These are phyloP conservation scores for Lepidurus couesii DNA, from an alignment of 1,140 invertebrate species.

Conservation along the genomic window DNA sequence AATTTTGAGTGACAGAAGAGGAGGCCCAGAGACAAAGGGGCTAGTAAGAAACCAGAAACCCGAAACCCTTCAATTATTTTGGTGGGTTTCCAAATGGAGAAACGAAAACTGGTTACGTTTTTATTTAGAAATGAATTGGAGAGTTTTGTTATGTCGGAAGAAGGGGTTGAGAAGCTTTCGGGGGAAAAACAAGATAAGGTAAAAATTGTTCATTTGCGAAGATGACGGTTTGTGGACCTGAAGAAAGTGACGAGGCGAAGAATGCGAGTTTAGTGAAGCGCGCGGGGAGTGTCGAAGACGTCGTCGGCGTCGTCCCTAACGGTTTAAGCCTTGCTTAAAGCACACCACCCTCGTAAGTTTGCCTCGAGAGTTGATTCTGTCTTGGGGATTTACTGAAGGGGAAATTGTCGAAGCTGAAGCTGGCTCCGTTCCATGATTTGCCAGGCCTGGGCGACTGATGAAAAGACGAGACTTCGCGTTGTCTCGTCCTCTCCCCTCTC, in stretches of 20 bases:
- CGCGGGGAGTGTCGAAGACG: neutral
- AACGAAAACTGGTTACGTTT: neutral
- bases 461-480: neutral
- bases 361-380: neutral
- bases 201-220: no score
- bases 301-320: neutral
- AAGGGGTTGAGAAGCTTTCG: neutral
- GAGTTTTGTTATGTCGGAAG: no score
- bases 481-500: no score
- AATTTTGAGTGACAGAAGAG: neutral
- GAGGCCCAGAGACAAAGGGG: neutral
- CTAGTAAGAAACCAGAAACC: neutral
- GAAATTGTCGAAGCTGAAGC: neutral
- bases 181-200: neutral
- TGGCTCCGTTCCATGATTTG: neutral
- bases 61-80: neutral
- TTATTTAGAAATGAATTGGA: neutral
- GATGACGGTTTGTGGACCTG: neutral
- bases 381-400: no score
- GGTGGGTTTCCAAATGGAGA: neutral
- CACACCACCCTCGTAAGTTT: neutral
- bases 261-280: neutral
- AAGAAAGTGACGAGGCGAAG: neutral
- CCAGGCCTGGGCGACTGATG: neutral
- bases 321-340: neutral